Evolutionary conservation across 2,888 invertebrate species (phyloP).

Genomic region (Drosophila limbata): DNA sequence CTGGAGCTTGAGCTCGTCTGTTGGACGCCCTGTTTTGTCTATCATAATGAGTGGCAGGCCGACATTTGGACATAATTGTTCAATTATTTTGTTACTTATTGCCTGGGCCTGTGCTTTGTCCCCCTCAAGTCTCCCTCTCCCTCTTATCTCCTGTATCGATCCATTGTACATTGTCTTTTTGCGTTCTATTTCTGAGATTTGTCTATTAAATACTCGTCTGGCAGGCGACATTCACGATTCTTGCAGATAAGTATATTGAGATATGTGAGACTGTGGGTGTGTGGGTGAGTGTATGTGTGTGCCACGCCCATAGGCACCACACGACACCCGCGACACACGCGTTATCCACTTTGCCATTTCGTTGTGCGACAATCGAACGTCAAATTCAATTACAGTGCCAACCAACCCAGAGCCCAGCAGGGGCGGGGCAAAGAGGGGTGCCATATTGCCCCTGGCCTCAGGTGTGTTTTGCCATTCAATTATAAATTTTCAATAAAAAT

Average conservation of each 20-base stretch:
- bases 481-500: constrained; percentile 81
- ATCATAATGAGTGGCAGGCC: constrained; percentile 83
- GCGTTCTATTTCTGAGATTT: constrained; percentile 43
- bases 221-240: constrained; percentile 32
- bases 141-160: background rate
- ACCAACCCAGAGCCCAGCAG: background rate
- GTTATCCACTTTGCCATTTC: constrained; percentile 38
- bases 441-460: constrained; percentile 60
- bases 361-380: constrained; percentile 53
- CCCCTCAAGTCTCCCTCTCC: background rate
- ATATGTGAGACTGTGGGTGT: constrained; percentile 13
- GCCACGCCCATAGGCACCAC: constrained; percentile 36
- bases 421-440: constrained; percentile 9
- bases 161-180: constrained; percentile 17
- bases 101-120: constrained; percentile 35
- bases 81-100: constrained; percentile 82
- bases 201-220: constrained; percentile 52
- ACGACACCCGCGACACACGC: constrained; percentile 19
- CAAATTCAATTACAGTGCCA: constrained; percentile 65
- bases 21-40: constrained; percentile 69
- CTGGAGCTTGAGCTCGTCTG: constrained; percentile 60
- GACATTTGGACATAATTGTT: constrained; percentile 84
- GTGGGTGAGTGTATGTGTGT: constrained; percentile 9
- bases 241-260: constrained; percentile 28
- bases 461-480: constrained; percentile 81